Conservation (phyloP, 2,113 vertebrate genomes). For the Ceyx melanurus region DNA sequence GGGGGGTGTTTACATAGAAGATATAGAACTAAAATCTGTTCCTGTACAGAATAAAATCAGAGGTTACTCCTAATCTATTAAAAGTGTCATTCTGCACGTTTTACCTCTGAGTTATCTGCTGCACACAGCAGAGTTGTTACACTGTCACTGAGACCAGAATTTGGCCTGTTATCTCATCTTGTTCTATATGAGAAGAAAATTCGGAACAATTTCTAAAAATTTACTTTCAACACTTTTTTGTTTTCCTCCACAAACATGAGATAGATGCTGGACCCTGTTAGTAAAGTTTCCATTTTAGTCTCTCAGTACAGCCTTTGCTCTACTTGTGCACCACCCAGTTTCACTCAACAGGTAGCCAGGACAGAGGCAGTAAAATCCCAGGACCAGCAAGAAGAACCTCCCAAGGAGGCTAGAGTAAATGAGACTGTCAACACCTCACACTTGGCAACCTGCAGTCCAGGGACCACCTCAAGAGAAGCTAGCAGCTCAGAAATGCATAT, state of each 20-base stretch:
- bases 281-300: not conserved
- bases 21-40: constrained; percentile 56
- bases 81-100: constrained; percentile 1
- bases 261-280: not conserved
- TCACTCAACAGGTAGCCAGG: not conserved
- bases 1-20: constrained; percentile 33
- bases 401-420: not conserved
- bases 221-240: not conserved
- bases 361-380: not conserved
- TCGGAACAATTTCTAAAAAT: not conserved
- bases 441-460: not conserved
- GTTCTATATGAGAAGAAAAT: not conserved
- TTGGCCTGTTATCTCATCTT: not conserved
- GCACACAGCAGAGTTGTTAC: not conserved
- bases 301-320: not conserved
- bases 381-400: not conserved
- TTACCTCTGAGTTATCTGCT: constrained; percentile 30
- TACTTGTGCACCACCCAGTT: not conserved
- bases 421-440: not conserved
- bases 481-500: not conserved
- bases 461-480: not conserved
- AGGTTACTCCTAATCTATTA: constrained; percentile 14
- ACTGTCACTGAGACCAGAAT: not conserved
- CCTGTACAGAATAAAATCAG: constrained; percentile 51
- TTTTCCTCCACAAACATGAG: constrained; percentile 21